Conservation (phyloP, 1,140 invertebrate species). For the Platorchestia sp. region DNA sequence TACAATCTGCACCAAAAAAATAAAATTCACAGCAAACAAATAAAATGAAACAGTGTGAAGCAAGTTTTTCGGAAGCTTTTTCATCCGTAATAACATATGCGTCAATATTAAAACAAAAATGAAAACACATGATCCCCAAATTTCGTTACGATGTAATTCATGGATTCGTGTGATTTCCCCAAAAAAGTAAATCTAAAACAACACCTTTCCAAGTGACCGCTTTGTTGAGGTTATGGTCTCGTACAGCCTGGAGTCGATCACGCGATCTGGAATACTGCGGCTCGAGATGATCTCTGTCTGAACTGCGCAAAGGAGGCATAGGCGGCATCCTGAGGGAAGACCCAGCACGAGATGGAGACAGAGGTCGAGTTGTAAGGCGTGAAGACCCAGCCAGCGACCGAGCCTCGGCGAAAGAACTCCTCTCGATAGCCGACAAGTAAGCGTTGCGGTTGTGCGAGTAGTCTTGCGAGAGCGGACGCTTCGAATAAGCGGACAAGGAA, state of each 20-base stretch:
- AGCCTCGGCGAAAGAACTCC: background rate
- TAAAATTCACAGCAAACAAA: background rate
- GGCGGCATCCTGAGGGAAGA: slow-evolving; percentile 57
- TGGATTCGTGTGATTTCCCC: background rate
- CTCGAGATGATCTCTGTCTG: slow-evolving; percentile 60
- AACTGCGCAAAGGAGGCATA: slow-evolving; percentile 61
- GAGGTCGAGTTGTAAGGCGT: slow-evolving; percentile 52
- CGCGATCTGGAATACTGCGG: slow-evolving; percentile 49
- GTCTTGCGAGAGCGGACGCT: slow-evolving; percentile 54
- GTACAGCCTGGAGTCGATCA: slow-evolving; percentile 1
- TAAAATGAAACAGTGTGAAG: background rate
- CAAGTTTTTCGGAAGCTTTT: background rate
- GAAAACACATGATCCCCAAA: background rate
- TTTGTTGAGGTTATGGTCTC: slow-evolving; percentile 71
- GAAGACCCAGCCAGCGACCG: slow-evolving; percentile 3
- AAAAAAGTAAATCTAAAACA: slow-evolving; percentile 62
- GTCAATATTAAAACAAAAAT: background rate
- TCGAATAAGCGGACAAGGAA: background rate
- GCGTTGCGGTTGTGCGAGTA: slow-evolving; percentile 44
- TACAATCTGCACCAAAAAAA: background rate
- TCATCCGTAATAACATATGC: background rate
- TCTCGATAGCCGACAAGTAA: slow-evolving; percentile 43
- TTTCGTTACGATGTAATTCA: background rate
- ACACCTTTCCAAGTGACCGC: slow-evolving; percentile 83
- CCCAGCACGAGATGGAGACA: slow-evolving; percentile 51